These are phyloP conservation scores for Rhyacophila evoluta DNA, from an alignment of 2,888 invertebrate species.

Conservation along the genomic window DNA sequence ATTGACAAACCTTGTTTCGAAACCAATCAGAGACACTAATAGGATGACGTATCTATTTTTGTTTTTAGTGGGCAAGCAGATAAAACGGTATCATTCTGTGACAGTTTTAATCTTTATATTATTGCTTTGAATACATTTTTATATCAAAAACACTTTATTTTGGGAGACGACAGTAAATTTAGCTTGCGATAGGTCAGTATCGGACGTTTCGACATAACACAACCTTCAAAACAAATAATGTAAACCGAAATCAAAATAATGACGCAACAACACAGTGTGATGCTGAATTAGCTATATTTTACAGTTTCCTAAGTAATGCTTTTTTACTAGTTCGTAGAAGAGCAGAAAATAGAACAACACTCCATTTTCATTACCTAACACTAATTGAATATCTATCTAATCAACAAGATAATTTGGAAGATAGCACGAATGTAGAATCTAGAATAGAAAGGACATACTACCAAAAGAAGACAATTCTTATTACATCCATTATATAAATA, in stretches of 20 bases:
- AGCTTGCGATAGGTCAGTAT: neutral
- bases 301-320: neutral
- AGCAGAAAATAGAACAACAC: no score
- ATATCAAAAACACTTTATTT: slow-evolving; percentile 1
- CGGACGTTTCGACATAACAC: neutral
- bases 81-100: neutral
- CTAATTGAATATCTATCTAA: no score
- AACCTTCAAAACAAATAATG: slow-evolving; percentile 17
- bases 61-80: neutral
- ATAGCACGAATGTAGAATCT: no score
- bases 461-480: no score
- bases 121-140: slow-evolving; percentile 5
- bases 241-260: slow-evolving; percentile 22
- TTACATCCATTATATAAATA: no score
- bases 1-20: neutral
- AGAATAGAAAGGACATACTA: no score
- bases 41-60: neutral
- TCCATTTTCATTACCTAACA: no score
- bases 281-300: neutral
- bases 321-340: no score
- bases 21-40: neutral
- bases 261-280: neutral
- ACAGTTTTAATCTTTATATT: neutral
- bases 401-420: no score
- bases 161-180: slow-evolving; percentile 12